Conservation (phyloP, 2,888 invertebrate species). For the Thalpophila matura region DNA sequence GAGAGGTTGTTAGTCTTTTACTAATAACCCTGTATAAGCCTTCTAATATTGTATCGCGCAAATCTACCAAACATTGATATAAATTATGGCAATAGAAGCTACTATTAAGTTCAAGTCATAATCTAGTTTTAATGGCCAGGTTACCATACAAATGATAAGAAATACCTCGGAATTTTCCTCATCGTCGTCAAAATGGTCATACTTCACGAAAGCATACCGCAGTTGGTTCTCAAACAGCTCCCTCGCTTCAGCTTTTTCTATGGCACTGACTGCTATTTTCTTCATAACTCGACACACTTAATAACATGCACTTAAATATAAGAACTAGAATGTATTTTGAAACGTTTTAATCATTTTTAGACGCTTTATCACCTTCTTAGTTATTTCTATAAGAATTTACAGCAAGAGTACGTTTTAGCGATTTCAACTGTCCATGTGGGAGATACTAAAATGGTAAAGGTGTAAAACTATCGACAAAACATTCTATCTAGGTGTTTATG, state of each 20-base stretch:
- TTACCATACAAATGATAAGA: constrained; percentile 20
- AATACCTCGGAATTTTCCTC: constrained; percentile 84
- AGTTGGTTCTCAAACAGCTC: constrained; percentile 86
- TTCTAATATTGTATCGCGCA: background rate
- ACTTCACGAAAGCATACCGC: constrained; percentile 82
- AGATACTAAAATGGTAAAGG: constrained; percentile 70
- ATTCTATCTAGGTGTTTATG: constrained; percentile 69
- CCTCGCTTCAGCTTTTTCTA: constrained; percentile 82
- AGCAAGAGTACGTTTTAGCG: constrained; percentile 21
- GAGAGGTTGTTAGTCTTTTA: too few species aligned
- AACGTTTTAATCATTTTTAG: constrained; percentile 1
- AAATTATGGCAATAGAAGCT: background rate
- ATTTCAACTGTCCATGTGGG: constrained; percentile 57
- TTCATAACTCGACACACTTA: constrained; percentile 45
- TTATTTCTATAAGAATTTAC: background rate
- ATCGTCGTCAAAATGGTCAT: constrained; percentile 80
- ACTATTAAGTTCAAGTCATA: constrained; percentile 24
- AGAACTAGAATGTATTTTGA: background rate
- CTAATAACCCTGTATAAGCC: background rate
- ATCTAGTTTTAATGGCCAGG: constrained; percentile 36
- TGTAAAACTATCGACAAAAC: constrained; percentile 88
- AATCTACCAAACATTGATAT: background rate
- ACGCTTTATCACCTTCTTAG: background rate
- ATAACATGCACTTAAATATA: constrained; percentile 8
- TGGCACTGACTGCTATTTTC: constrained; percentile 67